Evolutionary conservation across 92 coral and sea anemone genomes (phyloP).

Genomic region (Micromussa lordhowensis): DNA sequence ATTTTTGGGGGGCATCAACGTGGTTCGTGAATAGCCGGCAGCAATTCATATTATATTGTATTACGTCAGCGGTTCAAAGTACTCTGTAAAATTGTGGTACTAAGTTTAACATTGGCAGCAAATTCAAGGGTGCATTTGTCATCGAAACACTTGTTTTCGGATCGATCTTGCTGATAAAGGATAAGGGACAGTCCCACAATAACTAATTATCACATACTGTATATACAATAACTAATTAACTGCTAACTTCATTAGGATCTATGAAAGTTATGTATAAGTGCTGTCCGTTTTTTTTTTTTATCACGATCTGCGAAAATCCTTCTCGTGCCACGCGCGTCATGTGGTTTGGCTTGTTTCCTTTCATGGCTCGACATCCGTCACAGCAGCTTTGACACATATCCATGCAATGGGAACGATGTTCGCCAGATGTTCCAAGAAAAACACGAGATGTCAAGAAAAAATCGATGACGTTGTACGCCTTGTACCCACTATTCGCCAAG

Average conservation of each 20-base stretch:
- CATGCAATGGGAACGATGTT: neutral
- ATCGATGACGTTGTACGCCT: neutral
- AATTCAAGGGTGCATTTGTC: neutral
- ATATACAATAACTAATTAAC: constrained; percentile 20
- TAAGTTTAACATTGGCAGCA: neutral
- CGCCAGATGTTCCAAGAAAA: constrained; percentile 2
- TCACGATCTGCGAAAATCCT: neutral
- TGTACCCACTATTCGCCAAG: neutral
- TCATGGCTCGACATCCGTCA: neutral
- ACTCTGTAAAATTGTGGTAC: neutral
- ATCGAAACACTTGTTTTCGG: neutral
- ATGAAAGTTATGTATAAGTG: neutral
- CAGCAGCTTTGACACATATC: neutral
- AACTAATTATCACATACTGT: constrained; percentile 12
- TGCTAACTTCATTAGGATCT: constrained; percentile 4
- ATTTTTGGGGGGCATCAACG: neutral
- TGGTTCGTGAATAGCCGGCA: neutral
- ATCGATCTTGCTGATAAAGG: neutral
- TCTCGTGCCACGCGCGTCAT: neutral
- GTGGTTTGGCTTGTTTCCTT: neutral
- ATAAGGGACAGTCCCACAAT: neutral
- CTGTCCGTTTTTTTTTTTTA: neutral
- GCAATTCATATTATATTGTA: neutral
- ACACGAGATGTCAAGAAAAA: neutral
- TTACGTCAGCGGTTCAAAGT: neutral